Conservation (phyloP, 1,140 invertebrate species). For the Carposina sasakii region DNA sequence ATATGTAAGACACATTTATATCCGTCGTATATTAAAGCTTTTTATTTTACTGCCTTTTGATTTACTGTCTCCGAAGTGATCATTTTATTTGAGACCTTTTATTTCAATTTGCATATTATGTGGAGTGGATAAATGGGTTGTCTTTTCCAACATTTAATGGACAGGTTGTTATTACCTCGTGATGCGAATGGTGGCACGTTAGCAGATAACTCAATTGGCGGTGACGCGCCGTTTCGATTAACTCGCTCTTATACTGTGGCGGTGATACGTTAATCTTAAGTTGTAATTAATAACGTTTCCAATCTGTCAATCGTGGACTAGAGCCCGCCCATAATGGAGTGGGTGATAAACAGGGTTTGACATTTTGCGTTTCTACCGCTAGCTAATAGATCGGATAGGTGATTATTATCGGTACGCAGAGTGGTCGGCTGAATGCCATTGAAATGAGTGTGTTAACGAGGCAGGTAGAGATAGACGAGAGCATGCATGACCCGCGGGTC, state of each 20-base stretch:
- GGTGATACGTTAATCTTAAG: constrained; percentile 21
- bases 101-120: constrained; percentile 42
- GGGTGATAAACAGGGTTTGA: constrained; percentile 10
- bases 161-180: constrained; percentile 8
- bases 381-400: background rate
- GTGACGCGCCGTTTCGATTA: constrained; percentile 20
- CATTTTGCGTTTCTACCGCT: background rate
- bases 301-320: constrained; percentile 13
- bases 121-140: constrained; percentile 17
- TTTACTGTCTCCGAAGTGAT: constrained; percentile 37
- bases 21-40: constrained; percentile 37
- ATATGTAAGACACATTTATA: constrained; percentile 41
- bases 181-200: constrained; percentile 10
- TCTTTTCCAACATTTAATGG: constrained; percentile 11
- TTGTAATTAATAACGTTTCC: constrained; percentile 18
- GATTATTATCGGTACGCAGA: constrained; percentile 6
- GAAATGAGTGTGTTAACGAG: background rate
- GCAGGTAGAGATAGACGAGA: background rate
- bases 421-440: background rate
- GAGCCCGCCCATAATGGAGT: constrained; percentile 14
- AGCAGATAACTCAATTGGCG: constrained; percentile 22
- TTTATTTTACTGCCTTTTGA: constrained; percentile 42
- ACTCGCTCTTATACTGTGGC: constrained; percentile 11
- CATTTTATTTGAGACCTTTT: constrained; percentile 37
- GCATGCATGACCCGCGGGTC: background rate